A percentile compares a stretch with the other conserved stretches of the same genome.
phyloP scores from a whole-genome alignment of 2,113 vertebrate species.

The Heloderma charlesbogerti region DNA sequence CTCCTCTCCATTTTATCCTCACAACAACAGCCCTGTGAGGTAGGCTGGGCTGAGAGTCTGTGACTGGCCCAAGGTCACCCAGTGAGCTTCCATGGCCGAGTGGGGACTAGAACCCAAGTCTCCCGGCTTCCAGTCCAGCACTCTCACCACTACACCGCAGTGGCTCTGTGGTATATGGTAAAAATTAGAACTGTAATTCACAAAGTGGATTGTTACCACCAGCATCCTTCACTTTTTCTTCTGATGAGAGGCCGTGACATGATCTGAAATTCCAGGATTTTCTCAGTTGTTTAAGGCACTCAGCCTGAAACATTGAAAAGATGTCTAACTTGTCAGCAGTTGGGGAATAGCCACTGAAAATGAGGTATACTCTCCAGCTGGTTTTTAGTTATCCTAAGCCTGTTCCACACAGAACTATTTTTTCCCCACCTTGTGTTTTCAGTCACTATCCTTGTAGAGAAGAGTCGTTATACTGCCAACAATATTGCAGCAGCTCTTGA shows the following conservation, averaged over 20 bases:
- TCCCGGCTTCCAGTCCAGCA: too few species aligned
- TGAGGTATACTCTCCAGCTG: background rate
- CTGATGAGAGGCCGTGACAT: background rate
- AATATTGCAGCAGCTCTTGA: slow-evolving; percentile 35
- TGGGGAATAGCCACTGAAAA: background rate
- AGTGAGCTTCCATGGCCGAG: too few species aligned
- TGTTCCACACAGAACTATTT: background rate
- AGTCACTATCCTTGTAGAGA: background rate
- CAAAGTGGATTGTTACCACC: background rate
- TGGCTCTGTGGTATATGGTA: background rate
- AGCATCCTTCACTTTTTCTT: background rate
- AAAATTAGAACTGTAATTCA: background rate
- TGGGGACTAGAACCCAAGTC: too few species aligned
- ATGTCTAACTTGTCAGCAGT: background rate
- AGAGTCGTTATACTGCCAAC: slow-evolving; percentile 43
- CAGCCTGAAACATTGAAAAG: background rate
- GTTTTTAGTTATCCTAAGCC: background rate
- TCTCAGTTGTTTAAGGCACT: background rate
- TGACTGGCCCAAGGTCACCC: too few species aligned
- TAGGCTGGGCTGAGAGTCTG: too few species aligned
- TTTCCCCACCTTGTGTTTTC: background rate
- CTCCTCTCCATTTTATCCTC: too few species aligned
- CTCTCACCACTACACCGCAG: too few species aligned
- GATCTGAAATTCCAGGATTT: background rate
- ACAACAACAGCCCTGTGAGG: too few species aligned